These are phyloP conservation scores for Syndactyla subalaris DNA, from an alignment of 2,797 vertebrate species.

Conservation along the genomic window DNA sequence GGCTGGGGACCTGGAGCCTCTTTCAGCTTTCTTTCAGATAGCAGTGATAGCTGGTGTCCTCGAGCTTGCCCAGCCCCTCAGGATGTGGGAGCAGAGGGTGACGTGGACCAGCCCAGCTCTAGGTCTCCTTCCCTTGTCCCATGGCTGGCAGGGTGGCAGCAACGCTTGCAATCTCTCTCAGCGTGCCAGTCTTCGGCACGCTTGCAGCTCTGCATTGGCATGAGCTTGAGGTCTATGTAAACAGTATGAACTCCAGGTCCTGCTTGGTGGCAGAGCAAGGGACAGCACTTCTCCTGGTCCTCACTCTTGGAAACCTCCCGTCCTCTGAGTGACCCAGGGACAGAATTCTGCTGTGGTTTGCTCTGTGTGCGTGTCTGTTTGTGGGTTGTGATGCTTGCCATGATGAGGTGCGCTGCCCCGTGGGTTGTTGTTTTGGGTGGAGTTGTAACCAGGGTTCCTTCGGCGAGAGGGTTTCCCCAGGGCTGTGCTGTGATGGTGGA, in stretches of 20 bases:
- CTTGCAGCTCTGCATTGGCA: rapidly evolving
- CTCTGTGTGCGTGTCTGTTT: rapidly evolving
- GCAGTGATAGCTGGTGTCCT: background rate
- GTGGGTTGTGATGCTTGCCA: rapidly evolving
- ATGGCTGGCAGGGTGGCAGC: background rate
- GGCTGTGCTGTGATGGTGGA: background rate
- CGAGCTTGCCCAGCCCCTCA: rapidly evolving
- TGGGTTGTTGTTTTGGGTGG: background rate
- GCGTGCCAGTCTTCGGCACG: rapidly evolving
- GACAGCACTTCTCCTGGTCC: background rate
- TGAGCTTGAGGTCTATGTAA: background rate
- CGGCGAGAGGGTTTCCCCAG: background rate
- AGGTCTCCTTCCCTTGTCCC: background rate
- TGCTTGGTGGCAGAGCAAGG: background rate
- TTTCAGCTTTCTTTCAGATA: background rate
- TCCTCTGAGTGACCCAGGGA: background rate
- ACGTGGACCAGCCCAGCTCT: too few species aligned
- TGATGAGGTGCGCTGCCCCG: background rate
- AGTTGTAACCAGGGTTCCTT: background rate
- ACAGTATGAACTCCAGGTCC: rapidly evolving
- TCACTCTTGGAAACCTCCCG: background rate
- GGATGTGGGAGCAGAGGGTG: rapidly evolving
- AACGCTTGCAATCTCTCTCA: background rate
- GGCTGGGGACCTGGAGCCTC: background rate
- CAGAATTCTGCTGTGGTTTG: background rate